Base-by-base conservation (phyloP, 1,140 invertebrate species). In the Lepidotrigona ventralis region DNA sequence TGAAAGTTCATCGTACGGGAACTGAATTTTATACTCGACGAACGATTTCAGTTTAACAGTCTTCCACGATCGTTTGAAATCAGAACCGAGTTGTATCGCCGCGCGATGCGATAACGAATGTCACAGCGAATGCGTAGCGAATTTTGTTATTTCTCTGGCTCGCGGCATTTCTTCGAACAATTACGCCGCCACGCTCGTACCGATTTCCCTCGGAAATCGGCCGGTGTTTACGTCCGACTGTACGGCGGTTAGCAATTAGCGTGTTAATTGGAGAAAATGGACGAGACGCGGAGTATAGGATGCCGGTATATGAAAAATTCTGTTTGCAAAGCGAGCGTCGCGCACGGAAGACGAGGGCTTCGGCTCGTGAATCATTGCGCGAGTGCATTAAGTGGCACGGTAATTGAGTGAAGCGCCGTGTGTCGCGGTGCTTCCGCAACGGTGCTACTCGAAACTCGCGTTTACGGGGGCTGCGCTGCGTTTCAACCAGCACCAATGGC, bases 401-500 rank as follows among this genome's bases (percentile, higher is more conserved):
- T 83, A 83, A 83, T 83, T 83, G 76, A 83, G 76, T 73, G 69
- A 79, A 83, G 77, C 77, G 58, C 58, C 56, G 46, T 29, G 81
- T 76, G 58, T 79, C 76, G 76, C 69, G 77, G 46, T 77, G 51
- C 77, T 83, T 83, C 82, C 82, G 81, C 76, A 71, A 79, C 46
- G 77, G 76, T 33, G 33, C 58, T 73, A 83, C 82, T 83, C 82
- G 76, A 83, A 64, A 58, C 33, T 23, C 66, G 46, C 75, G 66
- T 68, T 63, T 51, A 63, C 54, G 68, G 39, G 66, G 2, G 46
- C 29, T 39, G 33, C 39, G 46, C 29, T 39, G 33, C 64, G 73
- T 78, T 76, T 78, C 81, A 60, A 56, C 58, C 68, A 79, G 51
- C 76, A 56, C 68, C 82, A 73, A 83, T 73, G 76, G 56, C 76